Evolutionary conservation across 2,113 vertebrate species (phyloP).

Genomic region (Sorex fumeus): DNA sequence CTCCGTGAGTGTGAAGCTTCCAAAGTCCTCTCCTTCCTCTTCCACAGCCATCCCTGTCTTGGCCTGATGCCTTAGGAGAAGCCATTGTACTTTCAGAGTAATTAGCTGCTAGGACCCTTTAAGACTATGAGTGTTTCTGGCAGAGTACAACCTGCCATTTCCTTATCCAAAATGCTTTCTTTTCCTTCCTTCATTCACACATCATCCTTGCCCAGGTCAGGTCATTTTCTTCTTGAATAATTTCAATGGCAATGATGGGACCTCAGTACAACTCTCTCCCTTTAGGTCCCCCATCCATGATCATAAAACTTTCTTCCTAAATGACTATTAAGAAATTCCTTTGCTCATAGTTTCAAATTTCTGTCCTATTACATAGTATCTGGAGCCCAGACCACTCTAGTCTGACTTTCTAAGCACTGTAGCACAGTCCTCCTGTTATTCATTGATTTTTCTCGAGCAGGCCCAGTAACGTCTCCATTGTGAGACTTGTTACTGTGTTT

Average conservation of each 20-base stretch:
- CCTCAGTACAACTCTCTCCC: neutral
- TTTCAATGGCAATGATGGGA: neutral
- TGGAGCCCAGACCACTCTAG: neutral
- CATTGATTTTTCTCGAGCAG: too few relatives aligned
- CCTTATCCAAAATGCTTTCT: neutral
- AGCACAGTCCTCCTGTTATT: too few relatives aligned
- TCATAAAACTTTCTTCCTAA: slow-evolving; percentile 11
- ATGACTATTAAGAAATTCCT: neutral
- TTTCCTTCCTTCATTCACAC: neutral
- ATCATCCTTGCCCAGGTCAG: neutral
- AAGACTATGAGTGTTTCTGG: neutral
- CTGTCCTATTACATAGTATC: neutral
- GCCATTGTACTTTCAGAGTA: neutral
- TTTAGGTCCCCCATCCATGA: neutral
- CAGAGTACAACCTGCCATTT: neutral
- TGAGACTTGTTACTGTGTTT: too few relatives aligned
- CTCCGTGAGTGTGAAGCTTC: neutral
- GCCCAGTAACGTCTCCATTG: too few relatives aligned
- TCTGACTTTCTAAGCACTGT: slow-evolving; percentile 24
- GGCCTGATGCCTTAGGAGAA: neutral
- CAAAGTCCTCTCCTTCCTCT: neutral
- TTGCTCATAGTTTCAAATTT: neutral
- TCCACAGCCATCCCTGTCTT: neutral
- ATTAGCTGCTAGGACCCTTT: neutral
- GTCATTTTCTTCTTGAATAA: neutral